Conservation (phyloP, 1,140 invertebrate species). For the Zophobas morio region DNA sequence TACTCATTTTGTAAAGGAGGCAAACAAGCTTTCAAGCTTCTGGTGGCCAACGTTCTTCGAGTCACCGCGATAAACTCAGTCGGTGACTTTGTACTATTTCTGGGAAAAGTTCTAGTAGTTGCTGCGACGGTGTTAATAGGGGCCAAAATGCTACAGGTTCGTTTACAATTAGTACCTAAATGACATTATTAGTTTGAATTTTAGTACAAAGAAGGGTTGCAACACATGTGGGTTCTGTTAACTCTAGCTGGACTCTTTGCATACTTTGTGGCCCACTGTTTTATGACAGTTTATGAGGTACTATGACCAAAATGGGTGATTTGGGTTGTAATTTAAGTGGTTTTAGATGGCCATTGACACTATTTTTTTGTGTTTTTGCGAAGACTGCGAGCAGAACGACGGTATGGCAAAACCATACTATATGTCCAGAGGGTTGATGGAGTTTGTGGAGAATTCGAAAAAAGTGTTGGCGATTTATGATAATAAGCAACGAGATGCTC, state of each 20-base stretch:
- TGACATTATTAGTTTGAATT: slow-evolving; percentile 51
- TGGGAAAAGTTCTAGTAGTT: slow-evolving; percentile 82
- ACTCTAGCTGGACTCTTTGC: slow-evolving; percentile 77
- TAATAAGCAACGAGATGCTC: slow-evolving; percentile 4
- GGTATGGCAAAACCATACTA: slow-evolving; percentile 80
- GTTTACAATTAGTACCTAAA: neutral
- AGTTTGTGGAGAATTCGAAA: slow-evolving; percentile 78
- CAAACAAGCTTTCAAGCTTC: slow-evolving; percentile 73
- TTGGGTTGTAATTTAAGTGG: slow-evolving; percentile 43
- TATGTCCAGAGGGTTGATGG: slow-evolving; percentile 83
- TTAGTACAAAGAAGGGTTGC: slow-evolving; percentile 74
- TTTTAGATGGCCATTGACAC: slow-evolving; percentile 88
- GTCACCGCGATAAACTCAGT: slow-evolving; percentile 85
- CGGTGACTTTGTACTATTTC: slow-evolving; percentile 83
- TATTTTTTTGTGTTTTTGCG: slow-evolving; percentile 87
- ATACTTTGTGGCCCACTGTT: slow-evolving; percentile 81
- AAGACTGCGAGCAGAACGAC: slow-evolving; percentile 83
- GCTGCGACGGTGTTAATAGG: slow-evolving; percentile 75
- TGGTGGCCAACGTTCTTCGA: slow-evolving; percentile 77
- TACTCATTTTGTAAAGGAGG: slow-evolving; percentile 79
- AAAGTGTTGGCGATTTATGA: slow-evolving; percentile 68
- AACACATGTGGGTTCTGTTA: slow-evolving; percentile 80
- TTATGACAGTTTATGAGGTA: slow-evolving; percentile 86
- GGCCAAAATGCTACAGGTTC: slow-evolving; percentile 75
- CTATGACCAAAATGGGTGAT: slow-evolving; percentile 14